Conservation (phyloP, 2,113 vertebrate genomes). For the Uria aalge region DNA sequence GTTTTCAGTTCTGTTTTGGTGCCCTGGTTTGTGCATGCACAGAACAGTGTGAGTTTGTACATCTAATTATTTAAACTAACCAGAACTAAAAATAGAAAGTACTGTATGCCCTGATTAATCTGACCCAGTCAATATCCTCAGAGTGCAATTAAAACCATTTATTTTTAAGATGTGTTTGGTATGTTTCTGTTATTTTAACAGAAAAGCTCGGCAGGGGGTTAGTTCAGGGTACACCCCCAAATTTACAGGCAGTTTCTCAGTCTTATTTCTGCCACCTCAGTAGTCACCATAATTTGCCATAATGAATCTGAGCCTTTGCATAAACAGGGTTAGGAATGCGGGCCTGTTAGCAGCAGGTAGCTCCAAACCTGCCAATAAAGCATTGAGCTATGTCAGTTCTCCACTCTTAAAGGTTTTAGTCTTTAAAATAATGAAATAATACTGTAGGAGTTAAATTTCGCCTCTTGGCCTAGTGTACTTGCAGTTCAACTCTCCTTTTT, state of each 20-base stretch:
- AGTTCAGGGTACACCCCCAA: neutral
- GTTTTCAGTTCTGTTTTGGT: neutral
- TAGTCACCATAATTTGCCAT: neutral
- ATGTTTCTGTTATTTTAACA: neutral
- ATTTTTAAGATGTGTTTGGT: neutral
- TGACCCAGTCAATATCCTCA: neutral
- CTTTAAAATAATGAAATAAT: neutral
- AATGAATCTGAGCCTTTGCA: neutral
- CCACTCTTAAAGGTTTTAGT: neutral
- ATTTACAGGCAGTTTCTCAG: neutral
- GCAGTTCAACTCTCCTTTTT: neutral
- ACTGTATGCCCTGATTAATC: neutral
- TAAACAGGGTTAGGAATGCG: neutral
- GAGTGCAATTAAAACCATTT: neutral
- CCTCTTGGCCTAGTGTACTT: neutral
- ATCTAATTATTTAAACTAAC: neutral
- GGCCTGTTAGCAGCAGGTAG: neutral
- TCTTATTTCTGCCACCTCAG: neutral
- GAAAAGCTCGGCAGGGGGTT: neutral
- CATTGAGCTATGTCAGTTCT: rapidly evolving
- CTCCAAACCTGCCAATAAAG: neutral
- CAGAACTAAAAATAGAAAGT: neutral
- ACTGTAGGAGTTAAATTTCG: neutral
- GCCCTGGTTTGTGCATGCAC: neutral
- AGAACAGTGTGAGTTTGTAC: neutral